Percentiles rank a stretch among this genome's conserved stretches.
phyloP scores from a whole-genome alignment of 2,797 vertebrate genomes.

The Gymnodraco acuticeps region DNA sequence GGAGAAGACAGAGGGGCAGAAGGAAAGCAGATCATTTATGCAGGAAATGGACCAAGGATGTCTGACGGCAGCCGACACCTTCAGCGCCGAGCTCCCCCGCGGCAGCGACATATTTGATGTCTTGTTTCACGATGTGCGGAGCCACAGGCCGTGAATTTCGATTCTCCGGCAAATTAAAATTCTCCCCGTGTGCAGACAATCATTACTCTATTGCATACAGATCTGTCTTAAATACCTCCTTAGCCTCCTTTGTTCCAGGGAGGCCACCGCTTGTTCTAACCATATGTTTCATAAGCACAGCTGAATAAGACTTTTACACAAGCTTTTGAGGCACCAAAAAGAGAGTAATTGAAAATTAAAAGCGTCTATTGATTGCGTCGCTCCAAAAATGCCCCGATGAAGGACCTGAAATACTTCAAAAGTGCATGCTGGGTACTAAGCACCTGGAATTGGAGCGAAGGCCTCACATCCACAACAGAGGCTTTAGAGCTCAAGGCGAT shows the following conservation, averaged over 20 bases:
- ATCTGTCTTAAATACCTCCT: slow-evolving; percentile 54
- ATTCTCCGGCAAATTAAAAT: slow-evolving; percentile 62
- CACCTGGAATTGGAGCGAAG: slow-evolving; percentile 69
- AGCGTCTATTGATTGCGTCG: slow-evolving; percentile 45
- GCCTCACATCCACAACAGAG: slow-evolving; percentile 61
- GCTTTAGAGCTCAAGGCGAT: slow-evolving; percentile 74
- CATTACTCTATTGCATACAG: slow-evolving; percentile 61
- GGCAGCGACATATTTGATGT: slow-evolving; percentile 66
- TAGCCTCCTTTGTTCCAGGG: slow-evolving; percentile 24
- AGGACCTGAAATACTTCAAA: slow-evolving; percentile 48
- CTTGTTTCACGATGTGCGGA: slow-evolving; percentile 67
- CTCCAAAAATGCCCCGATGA: slow-evolving; percentile 23
- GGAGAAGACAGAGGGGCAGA: neutral
- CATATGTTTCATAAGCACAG: neutral
- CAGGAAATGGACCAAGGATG: slow-evolving; percentile 52
- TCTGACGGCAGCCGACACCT: slow-evolving; percentile 62
- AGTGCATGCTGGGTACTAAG: slow-evolving; percentile 38
- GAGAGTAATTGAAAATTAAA: slow-evolving; percentile 39
- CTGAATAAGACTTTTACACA: slow-evolving; percentile 30
- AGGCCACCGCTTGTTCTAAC: slow-evolving; percentile 21
- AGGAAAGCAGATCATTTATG: slow-evolving; percentile 41
- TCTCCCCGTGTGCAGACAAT: slow-evolving; percentile 33
- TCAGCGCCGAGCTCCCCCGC: slow-evolving; percentile 56
- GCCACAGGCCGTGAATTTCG: slow-evolving; percentile 58
- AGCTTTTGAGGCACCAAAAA: slow-evolving; percentile 35